phyloP scores from a whole-genome alignment of 2,113 vertebrate genomes.

The Glaucomys volans region DNA sequence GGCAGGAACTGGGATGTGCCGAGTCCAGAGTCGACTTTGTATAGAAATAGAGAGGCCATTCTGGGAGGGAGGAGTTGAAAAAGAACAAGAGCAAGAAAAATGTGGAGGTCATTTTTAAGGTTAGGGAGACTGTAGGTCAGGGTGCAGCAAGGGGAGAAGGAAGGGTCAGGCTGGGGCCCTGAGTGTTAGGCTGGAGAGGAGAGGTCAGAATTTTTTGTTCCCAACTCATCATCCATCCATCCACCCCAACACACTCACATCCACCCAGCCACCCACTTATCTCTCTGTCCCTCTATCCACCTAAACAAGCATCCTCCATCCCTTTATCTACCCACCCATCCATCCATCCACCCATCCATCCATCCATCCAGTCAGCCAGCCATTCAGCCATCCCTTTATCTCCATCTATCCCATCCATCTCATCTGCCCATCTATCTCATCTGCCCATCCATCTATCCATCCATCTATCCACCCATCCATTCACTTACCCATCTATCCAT shows the following conservation, averaged over 20 bases:
- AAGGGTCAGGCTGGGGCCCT: not conserved
- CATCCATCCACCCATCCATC: not conserved
- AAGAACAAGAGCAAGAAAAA: not conserved
- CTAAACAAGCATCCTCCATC: not conserved
- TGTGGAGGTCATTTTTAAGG: not conserved
- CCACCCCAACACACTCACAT: not conserved
- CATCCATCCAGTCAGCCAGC: not conserved
- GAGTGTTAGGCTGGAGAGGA: not conserved
- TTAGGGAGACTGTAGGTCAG: not conserved
- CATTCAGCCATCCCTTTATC: not conserved
- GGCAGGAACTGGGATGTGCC: not conserved
- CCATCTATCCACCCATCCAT: not conserved
- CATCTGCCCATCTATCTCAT: too few species aligned
- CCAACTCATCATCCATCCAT: not conserved
- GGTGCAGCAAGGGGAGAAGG: not conserved
- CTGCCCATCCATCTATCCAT: not conserved
- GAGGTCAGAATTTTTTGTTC: not conserved
- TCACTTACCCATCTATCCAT: not conserved
- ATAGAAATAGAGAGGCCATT: not conserved
- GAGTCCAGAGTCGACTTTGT: not conserved
- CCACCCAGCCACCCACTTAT: not conserved
- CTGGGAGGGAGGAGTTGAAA: not conserved
- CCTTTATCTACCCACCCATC: not conserved
- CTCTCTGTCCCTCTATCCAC: not conserved
- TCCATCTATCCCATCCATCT: too few species aligned